These are phyloP conservation scores for Myotis planiceps DNA, from an alignment of 2,797 vertebrate genomes.

Conservation along the genomic window DNA sequence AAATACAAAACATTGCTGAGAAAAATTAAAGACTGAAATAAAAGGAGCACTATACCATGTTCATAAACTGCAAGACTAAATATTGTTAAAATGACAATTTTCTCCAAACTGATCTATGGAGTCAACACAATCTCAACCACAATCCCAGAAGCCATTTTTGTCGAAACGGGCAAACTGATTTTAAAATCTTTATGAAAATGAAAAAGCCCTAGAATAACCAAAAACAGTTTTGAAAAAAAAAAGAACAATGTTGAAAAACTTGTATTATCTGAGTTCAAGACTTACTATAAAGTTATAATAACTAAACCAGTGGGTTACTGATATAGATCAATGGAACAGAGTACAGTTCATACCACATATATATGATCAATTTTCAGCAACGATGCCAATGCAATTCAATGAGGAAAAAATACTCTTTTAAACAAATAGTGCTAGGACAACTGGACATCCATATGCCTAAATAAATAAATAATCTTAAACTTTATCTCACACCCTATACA, in stretches of 20 bases:
- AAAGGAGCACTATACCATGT: not conserved
- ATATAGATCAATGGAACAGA: not conserved
- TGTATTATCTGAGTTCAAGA: constrained; percentile 13
- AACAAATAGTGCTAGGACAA: not conserved
- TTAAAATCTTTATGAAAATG: constrained; percentile 35
- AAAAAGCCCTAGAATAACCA: constrained; percentile 14
- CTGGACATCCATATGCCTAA: not conserved
- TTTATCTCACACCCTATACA: not conserved
- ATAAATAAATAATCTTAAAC: not conserved
- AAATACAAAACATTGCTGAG: not conserved
- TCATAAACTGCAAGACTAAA: not conserved
- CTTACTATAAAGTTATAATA: not conserved
- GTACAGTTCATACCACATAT: not conserved
- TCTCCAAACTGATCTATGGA: not conserved
- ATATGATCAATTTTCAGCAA: not conserved
- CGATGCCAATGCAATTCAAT: not conserved
- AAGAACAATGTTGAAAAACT: constrained; percentile 17
- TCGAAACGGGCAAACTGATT: not conserved
- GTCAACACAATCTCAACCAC: not conserved
- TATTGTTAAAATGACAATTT: not conserved
- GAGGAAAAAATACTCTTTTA: not conserved
- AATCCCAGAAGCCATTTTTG: not conserved
- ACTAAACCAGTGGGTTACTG: not conserved
- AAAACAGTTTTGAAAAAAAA: constrained; percentile 27
- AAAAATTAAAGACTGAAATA: not conserved